Percentiles rank a stretch among this genome's conserved stretches.
Evolutionary conservation across 2,888 invertebrate genomes (phyloP).

Genomic region (Rhogogaster chlorosoma): DNA sequence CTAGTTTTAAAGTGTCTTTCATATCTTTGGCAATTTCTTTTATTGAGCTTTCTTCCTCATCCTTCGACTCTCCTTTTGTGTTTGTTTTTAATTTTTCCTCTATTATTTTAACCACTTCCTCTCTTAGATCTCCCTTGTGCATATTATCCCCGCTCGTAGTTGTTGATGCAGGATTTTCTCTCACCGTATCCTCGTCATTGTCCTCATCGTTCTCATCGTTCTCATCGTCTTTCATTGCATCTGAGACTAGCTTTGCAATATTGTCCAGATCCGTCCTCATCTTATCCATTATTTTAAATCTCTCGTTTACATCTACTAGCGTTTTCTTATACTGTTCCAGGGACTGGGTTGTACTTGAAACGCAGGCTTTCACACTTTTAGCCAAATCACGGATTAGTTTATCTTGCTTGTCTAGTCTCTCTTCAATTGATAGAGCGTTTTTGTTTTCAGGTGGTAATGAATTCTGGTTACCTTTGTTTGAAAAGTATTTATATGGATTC

Average conservation of each 20-base stretch:
- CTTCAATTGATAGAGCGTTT: background rate
- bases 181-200: background rate
- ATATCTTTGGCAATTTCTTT: conserved; percentile 29
- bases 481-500: background rate
- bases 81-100: too few species aligned
- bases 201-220: background rate
- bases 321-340: background rate
- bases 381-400: background rate
- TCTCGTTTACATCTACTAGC: too few species aligned
- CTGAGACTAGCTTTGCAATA: background rate
- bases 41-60: too few species aligned
- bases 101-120: too few species aligned
- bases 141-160: background rate
- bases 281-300: too few species aligned
- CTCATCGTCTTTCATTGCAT: background rate
- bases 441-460: background rate
- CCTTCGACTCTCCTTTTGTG: too few species aligned
- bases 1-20: background rate
- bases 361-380: background rate
- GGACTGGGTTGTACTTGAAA: background rate
- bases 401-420: background rate
- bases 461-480: background rate
- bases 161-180: background rate
- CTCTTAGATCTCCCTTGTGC: background rate
- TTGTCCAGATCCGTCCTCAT: background rate